Evolutionary conservation across 2,113 vertebrate genomes (phyloP).

Genomic region (Malaclemys terrapin): DNA sequence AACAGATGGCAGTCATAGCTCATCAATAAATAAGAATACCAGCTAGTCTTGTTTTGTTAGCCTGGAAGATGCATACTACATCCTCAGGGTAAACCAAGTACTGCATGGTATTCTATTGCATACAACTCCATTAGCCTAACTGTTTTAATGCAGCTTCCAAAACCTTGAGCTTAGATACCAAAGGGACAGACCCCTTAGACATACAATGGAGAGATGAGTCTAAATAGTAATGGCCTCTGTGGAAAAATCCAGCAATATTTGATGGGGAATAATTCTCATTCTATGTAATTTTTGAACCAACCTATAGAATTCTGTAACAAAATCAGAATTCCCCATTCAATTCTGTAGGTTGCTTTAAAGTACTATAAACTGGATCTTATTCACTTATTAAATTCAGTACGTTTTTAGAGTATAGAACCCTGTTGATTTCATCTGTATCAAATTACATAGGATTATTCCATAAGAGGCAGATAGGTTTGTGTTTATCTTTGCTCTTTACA

Average conservation of each 20-base stretch:
- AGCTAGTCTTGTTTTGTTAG: fast-evolving
- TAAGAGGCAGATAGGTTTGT: not conserved
- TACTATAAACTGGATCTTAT: not conserved
- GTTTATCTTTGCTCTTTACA: not conserved
- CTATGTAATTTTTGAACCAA: not conserved
- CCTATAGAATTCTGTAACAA: fast-evolving
- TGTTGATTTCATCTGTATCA: not conserved
- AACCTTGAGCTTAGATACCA: not conserved
- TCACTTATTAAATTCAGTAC: not conserved
- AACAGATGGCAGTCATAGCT: not conserved
- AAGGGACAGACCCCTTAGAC: fast-evolving
- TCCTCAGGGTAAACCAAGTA: fast-evolving
- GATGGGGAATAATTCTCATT: not conserved
- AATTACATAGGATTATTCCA: not conserved
- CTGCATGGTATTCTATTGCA: fast-evolving
- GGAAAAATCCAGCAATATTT: not conserved
- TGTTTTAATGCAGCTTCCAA: not conserved
- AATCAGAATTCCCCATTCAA: not conserved
- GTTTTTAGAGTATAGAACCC: not conserved
- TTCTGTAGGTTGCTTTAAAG: not conserved
- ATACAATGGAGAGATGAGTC: fast-evolving
- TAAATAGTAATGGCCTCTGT: not conserved
- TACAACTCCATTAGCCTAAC: fast-evolving
- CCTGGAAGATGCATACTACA: fast-evolving
- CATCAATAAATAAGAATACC: fast-evolving